phyloP scores from a whole-genome alignment of 2,888 invertebrate species.

The Chaetogeoica ovagalla region DNA sequence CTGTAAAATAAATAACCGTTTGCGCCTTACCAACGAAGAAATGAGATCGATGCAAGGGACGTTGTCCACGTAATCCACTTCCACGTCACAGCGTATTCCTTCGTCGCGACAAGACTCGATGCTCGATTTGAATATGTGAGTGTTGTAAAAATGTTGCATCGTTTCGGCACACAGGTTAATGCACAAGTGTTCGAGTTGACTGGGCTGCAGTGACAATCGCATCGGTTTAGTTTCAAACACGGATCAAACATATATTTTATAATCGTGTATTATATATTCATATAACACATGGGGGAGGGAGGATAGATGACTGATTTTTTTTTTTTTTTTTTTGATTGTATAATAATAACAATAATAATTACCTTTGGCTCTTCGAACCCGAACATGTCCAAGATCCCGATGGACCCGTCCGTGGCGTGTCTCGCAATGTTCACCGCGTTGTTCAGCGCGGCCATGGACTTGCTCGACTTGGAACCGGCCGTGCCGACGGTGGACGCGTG shows the following conservation, averaged over 20 bases:
- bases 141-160: conserved; percentile 97
- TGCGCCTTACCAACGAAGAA: conserved; percentile 73
- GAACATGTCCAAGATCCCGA: conserved; percentile 95
- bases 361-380: conserved; percentile 89
- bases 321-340: too few species aligned
- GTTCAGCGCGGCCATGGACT: conserved; percentile 88
- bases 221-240: background rate
- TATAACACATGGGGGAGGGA: too few species aligned
- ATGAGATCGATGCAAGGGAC: conserved; percentile 95
- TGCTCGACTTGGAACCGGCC: conserved; percentile 72
- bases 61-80: conserved; percentile 92
- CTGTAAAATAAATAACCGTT: background rate
- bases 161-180: conserved; percentile 95
- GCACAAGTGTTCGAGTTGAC: conserved; percentile 89
- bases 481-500: conserved; percentile 79
- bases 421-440: conserved; percentile 73
- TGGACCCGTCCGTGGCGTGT: conserved; percentile 92
- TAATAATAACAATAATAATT: conserved; percentile 32
- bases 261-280: too few species aligned
- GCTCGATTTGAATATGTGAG: conserved; percentile 92
- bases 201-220: conserved; percentile 63
- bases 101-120: conserved; percentile 93
- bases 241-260: background rate
- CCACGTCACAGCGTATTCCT: conserved; percentile 85
- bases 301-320: too few species aligned